phyloP scores from a whole-genome alignment of 1,140 invertebrate species.

The Lepidostoma basale region DNA sequence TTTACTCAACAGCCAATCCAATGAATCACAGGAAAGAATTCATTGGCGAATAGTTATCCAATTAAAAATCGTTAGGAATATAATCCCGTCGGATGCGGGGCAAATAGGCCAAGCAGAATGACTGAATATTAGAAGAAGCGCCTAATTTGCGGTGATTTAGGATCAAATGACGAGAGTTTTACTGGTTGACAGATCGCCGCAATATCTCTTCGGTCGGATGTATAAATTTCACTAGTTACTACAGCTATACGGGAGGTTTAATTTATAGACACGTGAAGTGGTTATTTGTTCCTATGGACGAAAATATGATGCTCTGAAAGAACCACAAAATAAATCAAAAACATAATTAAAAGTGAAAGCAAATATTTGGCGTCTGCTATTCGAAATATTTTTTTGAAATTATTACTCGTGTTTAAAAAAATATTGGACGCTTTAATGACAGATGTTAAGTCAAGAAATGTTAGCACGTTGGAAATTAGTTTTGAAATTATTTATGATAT shows the following conservation, averaged over 20 bases:
- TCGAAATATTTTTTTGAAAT: not conserved
- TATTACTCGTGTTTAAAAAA: not conserved
- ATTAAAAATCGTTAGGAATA: slow-evolving; percentile 20
- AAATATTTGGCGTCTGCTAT: not conserved
- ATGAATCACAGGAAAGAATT: slow-evolving; percentile 9
- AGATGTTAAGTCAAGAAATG: too few relatives aligned
- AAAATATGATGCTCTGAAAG: slow-evolving; percentile 18
- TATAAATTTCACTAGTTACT: slow-evolving; percentile 5
- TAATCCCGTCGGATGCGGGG: slow-evolving; percentile 17
- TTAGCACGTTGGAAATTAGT: too few relatives aligned
- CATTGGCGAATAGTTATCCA: not conserved
- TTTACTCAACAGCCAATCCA: not conserved
- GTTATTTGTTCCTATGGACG: slow-evolving; percentile 2
- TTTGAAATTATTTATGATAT: too few relatives aligned
- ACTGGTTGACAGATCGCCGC: slow-evolving; percentile 22
- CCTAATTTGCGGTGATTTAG: slow-evolving; percentile 37
- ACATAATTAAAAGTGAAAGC: not conserved
- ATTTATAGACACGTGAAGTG: slow-evolving; percentile 19
- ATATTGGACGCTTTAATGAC: too few relatives aligned
- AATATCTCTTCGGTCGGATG: slow-evolving; percentile 12
- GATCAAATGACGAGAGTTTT: slow-evolving; percentile 32
- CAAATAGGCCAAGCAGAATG: slow-evolving; percentile 3
- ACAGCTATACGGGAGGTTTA: not conserved
- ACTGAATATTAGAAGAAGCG: not conserved
- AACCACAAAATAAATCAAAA: not conserved